Conservation (phyloP, 1,140 invertebrate species). For the Lerema accius region DNA sequence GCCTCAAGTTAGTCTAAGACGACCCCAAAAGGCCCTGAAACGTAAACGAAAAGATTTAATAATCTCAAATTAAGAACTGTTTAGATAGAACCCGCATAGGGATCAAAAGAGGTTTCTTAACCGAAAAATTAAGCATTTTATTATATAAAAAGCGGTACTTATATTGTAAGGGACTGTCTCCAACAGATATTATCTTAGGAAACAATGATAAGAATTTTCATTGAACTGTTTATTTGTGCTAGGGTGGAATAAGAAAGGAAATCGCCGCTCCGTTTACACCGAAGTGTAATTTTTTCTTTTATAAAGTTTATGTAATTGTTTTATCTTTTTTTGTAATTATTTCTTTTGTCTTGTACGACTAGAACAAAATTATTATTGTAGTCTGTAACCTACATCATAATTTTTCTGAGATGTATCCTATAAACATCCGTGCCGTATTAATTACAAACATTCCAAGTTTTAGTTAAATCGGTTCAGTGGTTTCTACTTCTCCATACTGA, state of each 20-base stretch:
- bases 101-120: constrained; percentile 20
- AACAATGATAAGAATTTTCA: constrained; percentile 61
- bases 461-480: not conserved
- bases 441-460: too few relatives aligned
- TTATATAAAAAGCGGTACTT: constrained; percentile 31
- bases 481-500: too few relatives aligned
- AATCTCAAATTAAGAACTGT: constrained; percentile 19
- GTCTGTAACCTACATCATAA: too few relatives aligned
- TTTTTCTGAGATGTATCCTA: too few relatives aligned
- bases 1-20: not conserved
- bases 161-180: constrained; percentile 40
- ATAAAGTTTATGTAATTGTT: too few relatives aligned
- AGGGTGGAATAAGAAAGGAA: constrained; percentile 36
- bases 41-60: constrained; percentile 15
- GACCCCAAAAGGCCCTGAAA: not conserved
- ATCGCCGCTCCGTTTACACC: constrained; percentile 29
- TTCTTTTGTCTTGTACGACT: too few relatives aligned
- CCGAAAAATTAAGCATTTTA: constrained; percentile 33
- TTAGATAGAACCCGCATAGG: constrained; percentile 20
- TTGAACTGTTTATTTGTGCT: constrained; percentile 55
- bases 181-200: constrained; percentile 52
- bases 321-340: too few relatives aligned
- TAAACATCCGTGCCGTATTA: too few relatives aligned
- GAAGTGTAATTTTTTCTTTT: constrained; percentile 3
- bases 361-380: too few relatives aligned